phyloP scores from a whole-genome alignment of 1,140 invertebrate genomes.

The Anoplophora glabripennis region DNA sequence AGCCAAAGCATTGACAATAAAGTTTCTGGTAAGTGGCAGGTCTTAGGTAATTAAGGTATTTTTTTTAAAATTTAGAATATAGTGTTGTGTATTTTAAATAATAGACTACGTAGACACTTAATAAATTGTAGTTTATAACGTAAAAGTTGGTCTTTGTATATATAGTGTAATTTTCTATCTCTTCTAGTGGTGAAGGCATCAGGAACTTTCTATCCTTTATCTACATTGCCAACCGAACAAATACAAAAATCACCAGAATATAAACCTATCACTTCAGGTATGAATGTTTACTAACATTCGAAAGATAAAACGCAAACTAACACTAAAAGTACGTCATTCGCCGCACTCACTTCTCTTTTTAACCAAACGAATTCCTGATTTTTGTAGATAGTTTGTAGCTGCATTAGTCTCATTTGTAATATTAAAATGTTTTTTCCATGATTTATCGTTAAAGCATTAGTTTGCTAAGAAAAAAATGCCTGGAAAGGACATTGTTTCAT shows the following conservation, averaged over 20 bases:
- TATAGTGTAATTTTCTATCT: constrained; percentile 51
- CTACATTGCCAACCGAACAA: constrained; percentile 61
- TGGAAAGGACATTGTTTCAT: no score
- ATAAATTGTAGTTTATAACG: background rate
- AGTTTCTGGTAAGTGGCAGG: constrained; percentile 41
- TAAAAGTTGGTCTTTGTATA: constrained; percentile 23
- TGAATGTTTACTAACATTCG: constrained; percentile 14
- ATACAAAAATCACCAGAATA: constrained; percentile 19
- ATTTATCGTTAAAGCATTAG: no score
- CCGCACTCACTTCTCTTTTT: no score
- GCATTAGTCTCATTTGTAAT: no score
- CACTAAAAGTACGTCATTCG: no score
- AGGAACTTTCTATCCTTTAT: constrained; percentile 89
- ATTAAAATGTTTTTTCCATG: no score
- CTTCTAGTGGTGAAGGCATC: constrained; percentile 87
- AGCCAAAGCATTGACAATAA: constrained; percentile 36
- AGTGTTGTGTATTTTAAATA: background rate
- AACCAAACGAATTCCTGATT: no score
- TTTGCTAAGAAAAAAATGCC: no score
- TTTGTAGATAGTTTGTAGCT: no score
- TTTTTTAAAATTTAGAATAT: no score
- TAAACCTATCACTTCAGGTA: constrained; percentile 13
- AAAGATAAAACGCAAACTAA: constrained; percentile 11
- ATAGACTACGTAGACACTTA: background rate
- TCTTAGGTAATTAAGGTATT: no score